Base-by-base conservation (phyloP, 2,797 vertebrate species). In the Phrynocephalus guinanensis region DNA sequence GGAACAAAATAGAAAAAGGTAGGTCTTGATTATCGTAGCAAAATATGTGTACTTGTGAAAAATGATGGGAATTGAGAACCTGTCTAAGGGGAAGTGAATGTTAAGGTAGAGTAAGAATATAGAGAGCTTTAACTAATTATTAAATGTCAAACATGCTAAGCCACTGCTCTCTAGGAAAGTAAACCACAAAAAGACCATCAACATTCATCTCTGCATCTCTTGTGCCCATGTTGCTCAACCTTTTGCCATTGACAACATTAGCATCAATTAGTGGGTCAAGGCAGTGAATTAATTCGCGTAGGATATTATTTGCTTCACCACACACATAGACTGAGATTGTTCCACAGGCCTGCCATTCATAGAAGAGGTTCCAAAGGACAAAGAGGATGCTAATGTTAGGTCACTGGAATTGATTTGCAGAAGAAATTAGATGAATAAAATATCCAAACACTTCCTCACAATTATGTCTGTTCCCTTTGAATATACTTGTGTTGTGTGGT, bases 181-280 rank as follows among this genome's bases (percentile, higher is more conserved):
- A 1, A 28, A 11, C 30, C 8, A 82, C 5, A 50, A n/a, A 79
- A 52, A 60, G 3, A 72, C 26, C 56, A 82, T 81, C 3, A 76
- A 1, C 79, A 50, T 84, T 87, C 82, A 87, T 28, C 48, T 63
- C 0, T 48, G 38, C 38, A 33, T 22, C 0, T 0, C 70, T 87
- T 33, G 38, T 71, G 0, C 82, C 26, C 5, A 70, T 30, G 18
- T 89, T 66, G 18, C 77, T 91, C 79, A 84, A 44, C 22, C 83
- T 88, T 81, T 90, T 90, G 7, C 11, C 20, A 38, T 9, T 63
- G 70, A 83, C n/a, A 80, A 28, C 48, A 86, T 81, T 81, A 88
- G 38, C 26, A 82, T 84, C 71, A 88, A 77, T 6, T 92, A 87
- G 6, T 7, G 93, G 82, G 87, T 85, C 60, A 91, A 92, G 77